These are phyloP conservation scores for Euleptes europaea DNA, from an alignment of 2,113 vertebrate genomes.

Conservation along the genomic window DNA sequence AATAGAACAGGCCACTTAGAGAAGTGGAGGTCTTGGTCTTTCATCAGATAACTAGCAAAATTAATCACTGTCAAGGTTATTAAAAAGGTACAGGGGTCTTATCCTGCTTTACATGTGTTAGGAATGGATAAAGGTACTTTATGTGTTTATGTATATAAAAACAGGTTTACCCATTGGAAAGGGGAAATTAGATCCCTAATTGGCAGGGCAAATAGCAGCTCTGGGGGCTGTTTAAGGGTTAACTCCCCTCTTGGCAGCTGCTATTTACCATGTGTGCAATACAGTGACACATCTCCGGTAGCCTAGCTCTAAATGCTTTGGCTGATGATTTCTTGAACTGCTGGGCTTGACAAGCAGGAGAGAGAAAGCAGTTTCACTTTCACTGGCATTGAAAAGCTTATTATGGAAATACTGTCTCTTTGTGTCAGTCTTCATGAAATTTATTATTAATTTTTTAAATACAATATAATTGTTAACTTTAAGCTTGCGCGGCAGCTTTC, in stretches of 20 bases:
- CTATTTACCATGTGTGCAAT: too few relatives aligned
- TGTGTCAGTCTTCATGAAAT: background rate
- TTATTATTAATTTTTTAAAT: background rate
- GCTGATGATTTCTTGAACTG: background rate
- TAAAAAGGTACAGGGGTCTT: background rate
- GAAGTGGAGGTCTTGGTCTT: background rate
- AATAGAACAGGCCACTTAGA: background rate
- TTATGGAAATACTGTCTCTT: background rate
- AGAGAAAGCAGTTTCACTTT: background rate
- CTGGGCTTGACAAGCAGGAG: background rate
- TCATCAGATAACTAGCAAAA: background rate
- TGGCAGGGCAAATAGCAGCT: too few relatives aligned
- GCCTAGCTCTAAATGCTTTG: background rate
- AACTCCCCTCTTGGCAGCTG: too few relatives aligned
- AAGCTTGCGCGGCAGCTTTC: background rate
- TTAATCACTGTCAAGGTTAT: too few relatives aligned
- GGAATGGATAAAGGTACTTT: too few relatives aligned
- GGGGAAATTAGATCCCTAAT: too few relatives aligned
- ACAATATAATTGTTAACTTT: background rate
- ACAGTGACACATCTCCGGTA: too few relatives aligned
- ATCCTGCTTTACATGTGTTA: background rate
- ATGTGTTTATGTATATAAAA: too few relatives aligned
- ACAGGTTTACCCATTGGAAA: too few relatives aligned
- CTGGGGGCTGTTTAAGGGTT: too few relatives aligned
- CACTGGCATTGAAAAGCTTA: background rate